Evolutionary conservation across 2,797 vertebrate genomes (phyloP).

Genomic region (Falco cherrug): DNA sequence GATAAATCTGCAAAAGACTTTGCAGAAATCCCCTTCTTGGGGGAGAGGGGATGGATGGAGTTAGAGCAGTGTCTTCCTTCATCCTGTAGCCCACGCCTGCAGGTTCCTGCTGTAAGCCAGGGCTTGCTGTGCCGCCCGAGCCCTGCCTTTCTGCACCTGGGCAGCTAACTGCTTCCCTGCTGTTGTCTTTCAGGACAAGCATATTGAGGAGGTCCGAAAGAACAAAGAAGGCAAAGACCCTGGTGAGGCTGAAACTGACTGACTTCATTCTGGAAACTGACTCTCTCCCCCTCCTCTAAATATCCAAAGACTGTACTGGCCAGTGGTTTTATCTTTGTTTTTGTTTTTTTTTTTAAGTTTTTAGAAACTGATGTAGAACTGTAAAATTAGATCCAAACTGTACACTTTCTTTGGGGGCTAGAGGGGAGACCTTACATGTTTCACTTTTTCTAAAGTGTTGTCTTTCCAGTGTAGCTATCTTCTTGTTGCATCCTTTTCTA

Average conservation of each 20-base stretch:
- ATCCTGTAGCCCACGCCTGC: rapidly evolving
- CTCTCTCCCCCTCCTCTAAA: conserved; percentile 78
- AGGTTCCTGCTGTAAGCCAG: not conserved
- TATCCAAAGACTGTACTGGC: conserved; percentile 85
- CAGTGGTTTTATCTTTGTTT: conserved; percentile 78
- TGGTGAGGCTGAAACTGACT: conserved; percentile 77
- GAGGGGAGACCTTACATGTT: conserved; percentile 79
- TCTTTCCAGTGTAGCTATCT: conserved; percentile 83
- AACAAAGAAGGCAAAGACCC: conserved; percentile 91
- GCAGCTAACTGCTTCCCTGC: not conserved
- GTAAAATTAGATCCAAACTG: conserved; percentile 77
- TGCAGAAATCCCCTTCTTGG: not conserved
- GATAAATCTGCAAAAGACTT: not conserved
- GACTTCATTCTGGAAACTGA: conserved; percentile 69
- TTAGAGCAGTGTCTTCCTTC: not conserved
- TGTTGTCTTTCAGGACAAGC: conserved; percentile 87
- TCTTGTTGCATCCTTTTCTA: conserved; percentile 82
- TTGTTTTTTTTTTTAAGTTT: conserved; percentile 51
- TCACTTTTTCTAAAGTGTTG: conserved; percentile 84
- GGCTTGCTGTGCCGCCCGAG: not conserved
- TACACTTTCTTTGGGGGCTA: conserved; percentile 77
- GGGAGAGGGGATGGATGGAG: not conserved
- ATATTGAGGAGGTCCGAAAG: conserved; percentile 92
- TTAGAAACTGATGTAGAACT: conserved; percentile 81
- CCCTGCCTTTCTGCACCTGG: not conserved